Base-by-base conservation (phyloP, 2,797 vertebrate genomes). In the Botia kubotai region DNA sequence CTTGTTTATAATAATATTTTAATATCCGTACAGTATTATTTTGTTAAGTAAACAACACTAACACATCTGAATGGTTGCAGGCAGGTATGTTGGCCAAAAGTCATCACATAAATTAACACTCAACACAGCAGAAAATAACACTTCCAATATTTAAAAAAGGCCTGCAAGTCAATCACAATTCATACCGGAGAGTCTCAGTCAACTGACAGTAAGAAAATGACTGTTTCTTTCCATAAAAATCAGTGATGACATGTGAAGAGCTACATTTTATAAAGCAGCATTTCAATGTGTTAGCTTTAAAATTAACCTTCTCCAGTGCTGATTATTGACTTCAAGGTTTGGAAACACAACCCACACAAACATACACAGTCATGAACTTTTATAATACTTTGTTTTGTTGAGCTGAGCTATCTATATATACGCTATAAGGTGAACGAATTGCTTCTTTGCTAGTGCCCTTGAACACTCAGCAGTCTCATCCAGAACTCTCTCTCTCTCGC, bases 321-420 rank as follows among this genome's bases (percentile, higher is more conserved):
- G 23, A 62, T 14, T n/a, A 53, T 53, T 46, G 43, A 53, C 52
- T 53, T 53, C 3, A 53, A 4, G 2, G 21, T 29, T 16, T 23
- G 0, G 12, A 62, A 26, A 62, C 23, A 29, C 23, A 23, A 6
- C 26, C 23, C 58, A 62, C 23, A 62, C 62, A 63, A 14, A 60
- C 23, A 33, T 10, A 65, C 29, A 65, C 14, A 21, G 60, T 71
- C 13, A 36, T 46, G 77, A 69, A 65, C 48, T 52, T 70, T 76
- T 16, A 79, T 62, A 39, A 58, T 52, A 62, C n/a, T 53, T 26
- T 79, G 11, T 63, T 68, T 83, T 82, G 57, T 72, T 83, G 81
- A 81, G 77, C 11, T 82, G n/a, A 83, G 63, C 63, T 26, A 86
- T 83, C 63, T 83, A 80, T 77, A 81, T 14, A 68, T 19, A 63